These are phyloP conservation scores for Ctenopoma kingsleyae DNA, from an alignment of 2,797 vertebrate genomes.

Conservation along the genomic window DNA sequence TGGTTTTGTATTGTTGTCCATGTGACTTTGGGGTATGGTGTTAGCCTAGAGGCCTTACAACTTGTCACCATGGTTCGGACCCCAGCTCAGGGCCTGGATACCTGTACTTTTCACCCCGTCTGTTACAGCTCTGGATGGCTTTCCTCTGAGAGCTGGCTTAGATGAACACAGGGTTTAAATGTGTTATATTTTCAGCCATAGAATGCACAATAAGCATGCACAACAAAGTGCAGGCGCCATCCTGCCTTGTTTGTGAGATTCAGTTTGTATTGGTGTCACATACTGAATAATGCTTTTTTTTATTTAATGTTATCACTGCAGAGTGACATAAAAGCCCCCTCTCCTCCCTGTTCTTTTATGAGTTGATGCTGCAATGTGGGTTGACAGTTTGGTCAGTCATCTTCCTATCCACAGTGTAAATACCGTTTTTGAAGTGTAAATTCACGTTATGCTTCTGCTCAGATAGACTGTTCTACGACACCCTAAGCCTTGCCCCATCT, in stretches of 20 bases:
- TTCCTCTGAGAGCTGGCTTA: constrained; percentile 26
- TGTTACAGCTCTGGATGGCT: constrained; percentile 10
- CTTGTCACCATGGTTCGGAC: constrained; percentile 40
- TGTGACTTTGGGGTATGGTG: constrained; percentile 16
- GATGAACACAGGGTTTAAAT: constrained; percentile 14
- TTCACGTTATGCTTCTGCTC: constrained; percentile 61
- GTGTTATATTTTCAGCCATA: constrained; percentile 52
- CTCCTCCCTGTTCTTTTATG: constrained; percentile 25
- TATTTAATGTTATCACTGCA: constrained; percentile 51
- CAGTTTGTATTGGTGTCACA: constrained; percentile 57
- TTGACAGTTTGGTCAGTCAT: constrained; percentile 45
- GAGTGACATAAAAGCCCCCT: constrained; percentile 38
- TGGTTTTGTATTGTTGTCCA: constrained; percentile 1
- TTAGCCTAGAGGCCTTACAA: constrained; percentile 68
- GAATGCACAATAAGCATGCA: constrained; percentile 68
- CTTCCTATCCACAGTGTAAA: constrained; percentile 49
- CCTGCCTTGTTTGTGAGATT: constrained; percentile 62
- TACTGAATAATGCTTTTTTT: constrained; percentile 43
- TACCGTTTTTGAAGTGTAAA: constrained; percentile 51
- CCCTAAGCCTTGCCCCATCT: constrained; percentile 64
- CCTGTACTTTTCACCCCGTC: constrained; percentile 10
- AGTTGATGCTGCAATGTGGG: constrained; percentile 51
- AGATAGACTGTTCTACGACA: constrained; percentile 69
- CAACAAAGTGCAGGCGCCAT: constrained; percentile 57
- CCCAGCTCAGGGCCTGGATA: constrained; percentile 30